Percentiles rank a stretch among this genome's conserved stretches.
Conservation (phyloP, 2,113 vertebrate genomes). For the Nyctibius bracteatus region DNA sequence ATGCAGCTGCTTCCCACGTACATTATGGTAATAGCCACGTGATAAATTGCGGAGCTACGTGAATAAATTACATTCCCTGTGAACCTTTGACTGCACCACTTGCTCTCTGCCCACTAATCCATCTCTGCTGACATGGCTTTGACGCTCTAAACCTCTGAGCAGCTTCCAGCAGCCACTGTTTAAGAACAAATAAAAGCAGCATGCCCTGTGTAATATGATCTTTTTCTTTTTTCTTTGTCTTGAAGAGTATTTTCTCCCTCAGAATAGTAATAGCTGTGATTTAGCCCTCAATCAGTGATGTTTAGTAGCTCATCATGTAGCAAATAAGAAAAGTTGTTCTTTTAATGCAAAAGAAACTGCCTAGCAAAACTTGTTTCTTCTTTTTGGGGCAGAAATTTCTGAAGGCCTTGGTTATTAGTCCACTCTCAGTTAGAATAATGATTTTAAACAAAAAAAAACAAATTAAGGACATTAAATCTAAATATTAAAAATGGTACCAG, state of each 20-base stretch:
- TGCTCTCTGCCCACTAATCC: constrained; percentile 41
- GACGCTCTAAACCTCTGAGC: not conserved
- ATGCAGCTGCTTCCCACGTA: constrained; percentile 3
- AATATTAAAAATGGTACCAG: not conserved
- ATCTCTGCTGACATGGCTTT: constrained; percentile 5
- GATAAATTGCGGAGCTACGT: not conserved
- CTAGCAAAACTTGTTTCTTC: not conserved
- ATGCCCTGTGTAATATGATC: not conserved
- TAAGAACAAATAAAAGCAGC: not conserved
- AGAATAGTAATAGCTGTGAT: not conserved
- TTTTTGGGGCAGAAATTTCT: not conserved
- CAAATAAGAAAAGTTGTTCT: not conserved
- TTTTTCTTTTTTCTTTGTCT: not conserved
- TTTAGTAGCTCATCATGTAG: not conserved
- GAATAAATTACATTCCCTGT: constrained; percentile 48
- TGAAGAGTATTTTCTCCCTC: not conserved
- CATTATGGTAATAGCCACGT: constrained; percentile 29
- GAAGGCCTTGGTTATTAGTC: not conserved
- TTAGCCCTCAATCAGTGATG: not conserved
- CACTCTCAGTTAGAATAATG: not conserved
- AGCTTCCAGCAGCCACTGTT: constrained; percentile 12
- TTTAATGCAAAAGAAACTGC: not conserved
- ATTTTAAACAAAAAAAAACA: not conserved
- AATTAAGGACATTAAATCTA: not conserved
- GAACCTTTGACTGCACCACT: constrained; percentile 38